phyloP scores from a whole-genome alignment of 1,140 invertebrate genomes.

The Asbolus verrucosus region DNA sequence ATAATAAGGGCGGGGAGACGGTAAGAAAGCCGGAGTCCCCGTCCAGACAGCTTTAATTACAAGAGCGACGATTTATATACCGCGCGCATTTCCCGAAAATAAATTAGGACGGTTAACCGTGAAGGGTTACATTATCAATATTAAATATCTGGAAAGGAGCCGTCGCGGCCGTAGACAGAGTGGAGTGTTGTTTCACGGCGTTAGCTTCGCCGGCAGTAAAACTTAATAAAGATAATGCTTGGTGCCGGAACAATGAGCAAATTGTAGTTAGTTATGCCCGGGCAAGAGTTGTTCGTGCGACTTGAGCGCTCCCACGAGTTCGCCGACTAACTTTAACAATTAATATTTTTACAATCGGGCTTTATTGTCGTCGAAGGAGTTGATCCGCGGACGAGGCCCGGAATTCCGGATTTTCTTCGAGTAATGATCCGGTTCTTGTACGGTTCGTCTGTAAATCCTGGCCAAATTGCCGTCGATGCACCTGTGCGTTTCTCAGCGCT shows the following conservation, averaged over 20 bases:
- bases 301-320: constrained; percentile 59
- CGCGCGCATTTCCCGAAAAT: constrained; percentile 57
- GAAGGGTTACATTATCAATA: constrained; percentile 62
- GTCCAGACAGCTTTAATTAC: constrained; percentile 57
- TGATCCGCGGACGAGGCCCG: constrained; percentile 54
- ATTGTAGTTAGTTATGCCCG: constrained; percentile 60
- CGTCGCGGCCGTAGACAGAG: constrained; percentile 59
- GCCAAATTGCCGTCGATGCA: constrained; percentile 60
- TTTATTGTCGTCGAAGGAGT: constrained; percentile 56
- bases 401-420: too few relatives aligned
- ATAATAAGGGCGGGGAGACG: constrained; percentile 11
- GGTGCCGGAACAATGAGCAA: constrained; percentile 62
- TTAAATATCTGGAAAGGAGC: constrained; percentile 60
- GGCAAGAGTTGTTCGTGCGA: constrained; percentile 50
- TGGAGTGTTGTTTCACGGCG: constrained; percentile 55
- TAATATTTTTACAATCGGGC: constrained; percentile 62
- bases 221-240: constrained; percentile 63
- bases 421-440: too few relatives aligned
- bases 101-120: constrained; percentile 57
- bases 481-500: constrained; percentile 61
- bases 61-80: constrained; percentile 56
- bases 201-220: constrained; percentile 57
- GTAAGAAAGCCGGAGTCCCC: constrained; percentile 13
- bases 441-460: constrained; percentile 62
- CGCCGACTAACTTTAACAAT: constrained; percentile 61